These are phyloP conservation scores for Hirundo rustica DNA, from an alignment of 2,797 vertebrate genomes.

Conservation along the genomic window DNA sequence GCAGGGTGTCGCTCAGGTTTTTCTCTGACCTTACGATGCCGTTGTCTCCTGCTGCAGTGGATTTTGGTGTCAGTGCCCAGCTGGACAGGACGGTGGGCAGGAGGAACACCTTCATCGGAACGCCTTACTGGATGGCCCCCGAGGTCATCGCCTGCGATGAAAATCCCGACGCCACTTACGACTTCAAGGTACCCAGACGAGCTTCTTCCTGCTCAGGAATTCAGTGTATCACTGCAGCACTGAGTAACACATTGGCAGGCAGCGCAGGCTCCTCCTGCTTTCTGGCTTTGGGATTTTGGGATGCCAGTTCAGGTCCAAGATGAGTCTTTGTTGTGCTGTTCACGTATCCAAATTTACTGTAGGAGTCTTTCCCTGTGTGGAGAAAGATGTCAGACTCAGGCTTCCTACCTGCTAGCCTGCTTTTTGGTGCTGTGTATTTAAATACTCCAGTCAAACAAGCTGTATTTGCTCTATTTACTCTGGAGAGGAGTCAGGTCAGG, in stretches of 20 bases:
- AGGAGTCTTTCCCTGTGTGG: not conserved
- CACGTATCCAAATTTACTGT: not conserved
- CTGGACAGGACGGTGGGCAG: constrained; percentile 94
- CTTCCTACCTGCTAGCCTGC: constrained; percentile 6
- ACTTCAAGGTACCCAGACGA: constrained; percentile 87
- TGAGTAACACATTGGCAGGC: not conserved
- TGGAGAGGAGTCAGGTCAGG: constrained; percentile 10
- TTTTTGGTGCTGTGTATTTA: not conserved
- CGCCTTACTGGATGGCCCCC: constrained; percentile 98
- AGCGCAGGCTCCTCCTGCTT: not conserved
- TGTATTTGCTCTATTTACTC: constrained; percentile 20
- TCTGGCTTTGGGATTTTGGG: not conserved
- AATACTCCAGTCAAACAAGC: not conserved
- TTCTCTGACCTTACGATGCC: not conserved
- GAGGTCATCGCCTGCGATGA: constrained; percentile 98
- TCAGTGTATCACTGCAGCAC: not conserved
- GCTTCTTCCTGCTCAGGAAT: not conserved
- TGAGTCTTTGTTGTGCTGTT: not conserved
- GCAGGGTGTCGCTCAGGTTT: not conserved
- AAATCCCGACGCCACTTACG: constrained; percentile 95
- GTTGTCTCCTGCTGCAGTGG: constrained; percentile 78
- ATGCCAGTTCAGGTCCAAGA: not conserved
- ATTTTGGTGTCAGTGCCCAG: constrained; percentile 96
- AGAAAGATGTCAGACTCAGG: not conserved
- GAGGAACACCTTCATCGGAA: constrained; percentile 96